Evolutionary conservation across 2,888 invertebrate species (phyloP), one percentile per base, ranked within the genome.

Genomic region (Boloria selene): DNA sequence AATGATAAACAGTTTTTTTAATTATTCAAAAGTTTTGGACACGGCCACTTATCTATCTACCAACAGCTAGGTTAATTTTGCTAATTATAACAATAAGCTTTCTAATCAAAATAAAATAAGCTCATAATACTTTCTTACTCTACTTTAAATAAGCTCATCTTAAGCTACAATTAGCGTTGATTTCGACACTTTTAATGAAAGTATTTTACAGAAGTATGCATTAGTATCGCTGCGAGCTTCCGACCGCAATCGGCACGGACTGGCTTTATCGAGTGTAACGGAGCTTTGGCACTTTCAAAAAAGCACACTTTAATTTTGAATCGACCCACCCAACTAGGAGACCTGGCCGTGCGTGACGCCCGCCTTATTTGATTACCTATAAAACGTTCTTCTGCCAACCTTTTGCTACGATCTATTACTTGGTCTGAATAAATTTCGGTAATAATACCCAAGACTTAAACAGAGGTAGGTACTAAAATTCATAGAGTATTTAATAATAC

Each of bases 261-360:
- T 84, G 75, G 82, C 79, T 91, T 91, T 91, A 91, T 91, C 87
- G 91, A 81, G 81, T 88, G 89, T 88, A 87, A 90, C 90, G 76
- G 50, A 61, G 59, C 86, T 85, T 86, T 83, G 85, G 84, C 83
- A 65, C 68, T 87, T 84, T 87, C 87, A 85, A 89, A 88, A 88
- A 89, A 87, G 87, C 87, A 82, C 85, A 85, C 83, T 88, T 90
- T 88, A 91, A 90, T 89, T 90, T 86, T 81, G 88, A 83, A 78
- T 79, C 78, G 17, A 49, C 78, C 79, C 52, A 51, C 58, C 58
- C 58, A 51, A 58, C 52, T 52, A 54, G 58, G 83, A 75, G 78
- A 74, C 80, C 77, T 74, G 84, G 77, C 75, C 90, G 90, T 88
- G 90, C 90, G 88, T 85, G 81, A 77, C 87, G 78, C 79, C 79